phyloP scores from a whole-genome alignment of 1,140 invertebrate species.

The Phortica variegata region DNA sequence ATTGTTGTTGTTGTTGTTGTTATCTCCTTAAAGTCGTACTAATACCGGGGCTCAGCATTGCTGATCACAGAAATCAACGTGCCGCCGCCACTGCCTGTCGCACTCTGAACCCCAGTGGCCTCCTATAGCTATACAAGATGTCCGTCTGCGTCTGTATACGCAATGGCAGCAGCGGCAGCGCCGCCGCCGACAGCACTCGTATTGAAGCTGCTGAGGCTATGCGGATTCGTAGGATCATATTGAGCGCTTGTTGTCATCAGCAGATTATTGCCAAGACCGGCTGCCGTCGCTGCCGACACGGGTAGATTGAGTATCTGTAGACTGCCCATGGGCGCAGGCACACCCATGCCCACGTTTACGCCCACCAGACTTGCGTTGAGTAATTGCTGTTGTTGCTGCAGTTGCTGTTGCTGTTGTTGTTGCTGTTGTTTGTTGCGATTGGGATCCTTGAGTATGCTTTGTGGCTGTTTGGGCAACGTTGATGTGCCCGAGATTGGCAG shows the following conservation, averaged over 20 bases:
- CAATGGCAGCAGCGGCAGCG: slow-evolving; percentile 30
- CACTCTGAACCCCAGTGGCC: slow-evolving; percentile 26
- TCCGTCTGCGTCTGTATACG: slow-evolving; percentile 53
- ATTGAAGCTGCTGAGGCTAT: slow-evolving; percentile 49
- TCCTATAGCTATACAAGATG: slow-evolving; percentile 57
- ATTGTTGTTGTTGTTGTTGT: background rate
- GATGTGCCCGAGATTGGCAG: slow-evolving; percentile 23
- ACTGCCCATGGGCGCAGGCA: slow-evolving; percentile 37
- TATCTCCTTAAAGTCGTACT: no score
- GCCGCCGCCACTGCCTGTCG: slow-evolving; percentile 5
- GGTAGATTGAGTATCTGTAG: slow-evolving; percentile 54
- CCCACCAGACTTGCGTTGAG: slow-evolving; percentile 43
- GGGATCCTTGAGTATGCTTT: slow-evolving; percentile 65
- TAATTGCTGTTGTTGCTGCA: slow-evolving; percentile 28
- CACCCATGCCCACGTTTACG: slow-evolving; percentile 35
- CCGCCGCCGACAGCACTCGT: slow-evolving; percentile 17
- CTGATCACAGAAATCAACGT: background rate
- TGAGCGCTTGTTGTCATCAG: slow-evolving; percentile 48
- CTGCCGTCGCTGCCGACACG: slow-evolving; percentile 14
- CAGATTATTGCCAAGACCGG: slow-evolving; percentile 45
- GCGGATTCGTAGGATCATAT: slow-evolving; percentile 42
- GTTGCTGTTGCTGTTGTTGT: slow-evolving; percentile 35
- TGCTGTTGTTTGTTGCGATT: slow-evolving; percentile 62
- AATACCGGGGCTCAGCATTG: slow-evolving; percentile 36
- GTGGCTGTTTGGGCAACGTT: slow-evolving; percentile 59